A percentile compares a stretch with the other conserved stretches of the same genome.
phyloP scores from a whole-genome alignment of 2,113 vertebrate species.

The Ctenomys sociabilis region DNA sequence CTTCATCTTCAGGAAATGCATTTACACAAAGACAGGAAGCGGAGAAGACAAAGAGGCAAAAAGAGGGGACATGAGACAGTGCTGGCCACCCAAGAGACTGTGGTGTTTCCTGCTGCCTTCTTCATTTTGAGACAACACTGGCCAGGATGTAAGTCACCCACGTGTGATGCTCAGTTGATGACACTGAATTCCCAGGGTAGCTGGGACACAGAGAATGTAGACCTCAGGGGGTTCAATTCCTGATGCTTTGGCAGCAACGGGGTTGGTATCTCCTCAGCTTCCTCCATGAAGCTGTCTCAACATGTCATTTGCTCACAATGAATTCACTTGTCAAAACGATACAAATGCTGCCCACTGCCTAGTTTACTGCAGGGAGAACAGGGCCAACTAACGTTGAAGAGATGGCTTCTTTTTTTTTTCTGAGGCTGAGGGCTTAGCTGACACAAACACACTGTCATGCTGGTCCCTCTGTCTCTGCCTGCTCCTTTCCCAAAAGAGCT shows the following conservation, averaged over 20 bases:
- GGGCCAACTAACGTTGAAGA: neutral
- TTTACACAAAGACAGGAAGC: neutral
- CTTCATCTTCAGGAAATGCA: neutral
- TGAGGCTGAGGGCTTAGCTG: neutral
- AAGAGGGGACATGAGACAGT: neutral
- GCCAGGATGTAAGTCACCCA: neutral
- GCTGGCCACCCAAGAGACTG: neutral
- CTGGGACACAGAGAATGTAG: neutral
- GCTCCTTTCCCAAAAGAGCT: neutral
- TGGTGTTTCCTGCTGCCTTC: neutral
- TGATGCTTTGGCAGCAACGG: neutral
- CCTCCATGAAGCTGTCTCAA: neutral
- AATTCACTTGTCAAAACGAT: constrained; percentile 11
- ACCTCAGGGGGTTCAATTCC: neutral
- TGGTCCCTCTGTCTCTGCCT: neutral
- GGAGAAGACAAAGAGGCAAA: neutral
- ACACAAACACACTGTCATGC: neutral
- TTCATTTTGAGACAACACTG: neutral
- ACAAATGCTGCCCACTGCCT: neutral
- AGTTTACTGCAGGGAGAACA: neutral
- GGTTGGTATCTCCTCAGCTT: neutral
- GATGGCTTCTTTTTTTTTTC: neutral
- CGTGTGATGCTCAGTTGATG: neutral
- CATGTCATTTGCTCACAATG: constrained; percentile 35
- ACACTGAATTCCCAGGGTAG: neutral